Percentiles rank a stretch among this genome's conserved stretches.
Conservation (phyloP, 2,113 vertebrate species). For the Phoxinus phoxinus region DNA sequence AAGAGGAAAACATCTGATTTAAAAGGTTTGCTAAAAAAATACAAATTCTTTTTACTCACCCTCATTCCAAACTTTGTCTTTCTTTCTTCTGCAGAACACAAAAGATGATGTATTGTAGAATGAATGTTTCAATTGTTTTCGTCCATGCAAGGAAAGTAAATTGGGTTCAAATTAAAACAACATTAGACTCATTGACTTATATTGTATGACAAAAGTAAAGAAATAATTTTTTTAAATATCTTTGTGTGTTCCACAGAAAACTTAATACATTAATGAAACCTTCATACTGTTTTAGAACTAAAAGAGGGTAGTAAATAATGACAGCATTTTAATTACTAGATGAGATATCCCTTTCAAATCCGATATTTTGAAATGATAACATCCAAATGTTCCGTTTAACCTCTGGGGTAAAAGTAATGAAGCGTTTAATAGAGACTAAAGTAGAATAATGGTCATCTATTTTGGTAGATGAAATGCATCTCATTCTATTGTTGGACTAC, state of each 20-base stretch:
- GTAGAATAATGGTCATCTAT: not conserved
- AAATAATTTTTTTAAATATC: not conserved
- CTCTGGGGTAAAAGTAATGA: not conserved
- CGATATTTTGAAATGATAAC: not conserved
- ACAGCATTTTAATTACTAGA: not conserved
- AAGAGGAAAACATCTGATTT: not conserved
- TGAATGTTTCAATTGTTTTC: not conserved
- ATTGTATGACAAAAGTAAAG: not conserved
- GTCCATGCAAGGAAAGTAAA: not conserved
- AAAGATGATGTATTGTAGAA: not conserved
- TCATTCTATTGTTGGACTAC: not conserved
- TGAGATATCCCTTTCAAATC: not conserved
- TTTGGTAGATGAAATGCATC: not conserved
- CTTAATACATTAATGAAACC: no score
- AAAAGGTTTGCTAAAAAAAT: not conserved
- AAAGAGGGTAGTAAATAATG: not conserved
- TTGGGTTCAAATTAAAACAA: not conserved
- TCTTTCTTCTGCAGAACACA: not conserved
- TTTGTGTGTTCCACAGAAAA: not conserved
- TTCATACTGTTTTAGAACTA: not conserved
- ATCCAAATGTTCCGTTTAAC: not conserved
- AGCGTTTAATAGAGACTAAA: not conserved
- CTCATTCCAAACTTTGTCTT: no score
- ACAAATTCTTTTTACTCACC: no score
- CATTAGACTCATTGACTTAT: not conserved